Evolutionary conservation across 2,888 invertebrate species (phyloP), one percentile per base, ranked within the genome.

Genomic region (Charanyca ferruginea): DNA sequence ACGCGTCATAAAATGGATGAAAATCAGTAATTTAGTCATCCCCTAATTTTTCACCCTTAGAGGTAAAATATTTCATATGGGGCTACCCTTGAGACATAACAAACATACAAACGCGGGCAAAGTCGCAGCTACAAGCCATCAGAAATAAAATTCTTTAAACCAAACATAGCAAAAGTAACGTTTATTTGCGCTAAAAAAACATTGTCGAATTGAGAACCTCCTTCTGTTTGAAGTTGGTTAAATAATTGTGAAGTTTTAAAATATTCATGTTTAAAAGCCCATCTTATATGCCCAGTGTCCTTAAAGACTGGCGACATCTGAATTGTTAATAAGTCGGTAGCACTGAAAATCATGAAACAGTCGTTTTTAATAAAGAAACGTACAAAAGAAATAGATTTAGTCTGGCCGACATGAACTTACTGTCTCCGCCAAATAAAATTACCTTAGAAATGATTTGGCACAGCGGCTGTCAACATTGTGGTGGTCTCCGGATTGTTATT

Each of bases 361-460:
- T 23, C 18, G 18, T 41, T 32, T 41, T 57, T 52, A 63, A 68
- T 62, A 54, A 64, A 69, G 65, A 49, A 66, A 58, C 35, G 44
- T 44, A 41, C 20, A 42, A 69, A 51, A 18, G 58, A 72, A 76
- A 81, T 77, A 69, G 58, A 82, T 65, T 64, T 54, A 69, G 70
- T 66, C 68, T 54, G 58, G 41, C 32, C 45, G 58, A 25, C 73
- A 44, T 60, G 54, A 58, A 51, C 35, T 59, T 48, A 67, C 58
- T 77, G 75, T 78, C 75, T 62, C 52, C 22, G 28, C 16, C 71
- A 78, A 81, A 81, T 81, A 75, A 78, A 71, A 83, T 72, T 80
- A 78, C 47, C 61, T 64, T 63, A 71, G 49, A 69, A 76, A 83
- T 81, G 77, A 83, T 83, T 85, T 79, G 16, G 60, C 41, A 53